phyloP scores from a whole-genome alignment of 1,140 invertebrate genomes.

The Tenebrio molitor region DNA sequence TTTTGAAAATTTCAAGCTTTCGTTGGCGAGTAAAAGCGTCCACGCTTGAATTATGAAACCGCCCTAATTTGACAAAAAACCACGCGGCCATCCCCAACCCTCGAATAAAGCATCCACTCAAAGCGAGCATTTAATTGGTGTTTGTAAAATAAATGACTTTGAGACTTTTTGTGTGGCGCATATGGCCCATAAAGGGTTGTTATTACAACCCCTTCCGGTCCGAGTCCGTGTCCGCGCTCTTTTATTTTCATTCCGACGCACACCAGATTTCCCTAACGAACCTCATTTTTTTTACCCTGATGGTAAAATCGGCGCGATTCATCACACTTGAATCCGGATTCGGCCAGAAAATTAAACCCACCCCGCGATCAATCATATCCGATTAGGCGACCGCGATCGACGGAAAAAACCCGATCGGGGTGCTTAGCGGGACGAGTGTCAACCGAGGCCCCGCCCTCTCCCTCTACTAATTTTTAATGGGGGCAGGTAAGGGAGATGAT shows the following conservation, averaged over 20 bases:
- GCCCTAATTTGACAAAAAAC: too few species aligned
- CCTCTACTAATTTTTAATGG: constrained; percentile 49
- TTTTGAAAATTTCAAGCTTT: too few species aligned
- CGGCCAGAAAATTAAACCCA: background rate
- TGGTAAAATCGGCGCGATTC: constrained; percentile 9
- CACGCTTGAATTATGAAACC: too few species aligned
- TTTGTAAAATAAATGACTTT: constrained; percentile 48
- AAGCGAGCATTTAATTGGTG: constrained; percentile 23
- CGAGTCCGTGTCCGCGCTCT: background rate
- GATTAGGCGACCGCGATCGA: too few species aligned
- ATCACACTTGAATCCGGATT: constrained; percentile 3
- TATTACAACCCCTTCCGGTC: constrained; percentile 57
- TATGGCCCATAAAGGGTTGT: constrained; percentile 57
- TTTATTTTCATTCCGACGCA: constrained; percentile 51
- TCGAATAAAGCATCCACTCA: too few species aligned
- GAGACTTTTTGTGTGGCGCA: constrained; percentile 52
- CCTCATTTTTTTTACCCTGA: constrained; percentile 9
- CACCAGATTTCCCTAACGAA: constrained; percentile 45
- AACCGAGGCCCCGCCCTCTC: too few species aligned
- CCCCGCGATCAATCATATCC: background rate
- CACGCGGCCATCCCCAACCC: too few species aligned
- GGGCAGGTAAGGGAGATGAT: constrained; percentile 45
- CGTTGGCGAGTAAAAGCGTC: too few species aligned
- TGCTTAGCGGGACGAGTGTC: too few species aligned
- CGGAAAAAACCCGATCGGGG: too few species aligned